Conservation (phyloP, 2,888 invertebrate genomes). For the Octonoba sinensis region DNA sequence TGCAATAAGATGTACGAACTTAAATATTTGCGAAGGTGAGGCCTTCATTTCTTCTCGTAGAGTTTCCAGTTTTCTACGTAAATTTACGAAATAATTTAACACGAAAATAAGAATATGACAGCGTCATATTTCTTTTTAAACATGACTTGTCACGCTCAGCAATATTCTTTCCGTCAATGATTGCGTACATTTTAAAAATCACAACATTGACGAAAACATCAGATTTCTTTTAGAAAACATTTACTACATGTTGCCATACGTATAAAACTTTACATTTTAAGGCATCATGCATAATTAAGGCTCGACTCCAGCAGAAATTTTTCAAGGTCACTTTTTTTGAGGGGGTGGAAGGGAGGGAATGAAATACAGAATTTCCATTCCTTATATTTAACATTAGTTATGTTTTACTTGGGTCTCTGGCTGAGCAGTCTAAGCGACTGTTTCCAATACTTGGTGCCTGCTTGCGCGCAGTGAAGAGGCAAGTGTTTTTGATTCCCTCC, state of each 20-base stretch:
- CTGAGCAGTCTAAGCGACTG: too few species aligned
- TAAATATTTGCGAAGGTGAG: constrained; percentile 62
- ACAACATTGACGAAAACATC: constrained; percentile 37
- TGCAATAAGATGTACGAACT: constrained; percentile 27
- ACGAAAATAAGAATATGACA: not conserved
- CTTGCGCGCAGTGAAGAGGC: too few species aligned
- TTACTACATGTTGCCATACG: constrained; percentile 21
- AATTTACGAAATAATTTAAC: not conserved
- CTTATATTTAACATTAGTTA: too few species aligned
- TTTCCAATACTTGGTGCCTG: too few species aligned
- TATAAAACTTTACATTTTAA: too few species aligned
- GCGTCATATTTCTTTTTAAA: constrained; percentile 14
- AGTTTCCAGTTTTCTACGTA: constrained; percentile 54
- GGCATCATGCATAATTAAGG: too few species aligned
- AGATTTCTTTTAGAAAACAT: constrained; percentile 49
- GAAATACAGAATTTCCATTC: too few species aligned
- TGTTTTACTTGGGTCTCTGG: too few species aligned
- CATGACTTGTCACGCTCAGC: constrained; percentile 9
- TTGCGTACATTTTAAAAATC: constrained; percentile 28
- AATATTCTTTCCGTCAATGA: not conserved
- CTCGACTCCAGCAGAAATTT: too few species aligned
- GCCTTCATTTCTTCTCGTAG: constrained; percentile 57
- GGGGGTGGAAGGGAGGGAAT: too few species aligned
- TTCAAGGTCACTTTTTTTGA: too few species aligned
- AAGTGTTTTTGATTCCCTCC: too few species aligned